Conservation (phyloP, 2,113 vertebrate genomes). For the Isurus oxyrinchus region DNA sequence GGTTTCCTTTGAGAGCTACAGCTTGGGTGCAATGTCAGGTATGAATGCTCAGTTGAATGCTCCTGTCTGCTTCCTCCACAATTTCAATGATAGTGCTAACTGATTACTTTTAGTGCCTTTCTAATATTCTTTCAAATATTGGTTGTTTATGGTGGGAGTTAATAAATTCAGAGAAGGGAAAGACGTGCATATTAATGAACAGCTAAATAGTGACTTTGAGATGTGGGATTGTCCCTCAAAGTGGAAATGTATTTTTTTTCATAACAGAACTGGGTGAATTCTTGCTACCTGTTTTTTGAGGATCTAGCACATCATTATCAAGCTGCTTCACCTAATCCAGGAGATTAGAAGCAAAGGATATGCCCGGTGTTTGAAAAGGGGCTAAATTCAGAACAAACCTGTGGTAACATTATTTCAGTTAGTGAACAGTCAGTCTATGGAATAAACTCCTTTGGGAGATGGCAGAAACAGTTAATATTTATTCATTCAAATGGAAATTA, state of each 20-base stretch:
- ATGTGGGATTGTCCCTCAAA: neutral
- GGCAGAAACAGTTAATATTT: neutral
- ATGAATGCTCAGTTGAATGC: neutral
- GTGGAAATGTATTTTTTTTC: neutral
- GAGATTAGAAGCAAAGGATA: neutral
- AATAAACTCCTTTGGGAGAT: neutral
- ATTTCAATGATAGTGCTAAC: neutral
- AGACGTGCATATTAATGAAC: neutral
- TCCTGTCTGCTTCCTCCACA: neutral
- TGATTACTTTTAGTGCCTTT: neutral
- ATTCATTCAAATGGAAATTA: neutral
- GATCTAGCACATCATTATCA: neutral
- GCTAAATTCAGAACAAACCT: neutral
- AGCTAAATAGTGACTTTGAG: neutral
- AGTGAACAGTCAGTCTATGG: neutral
- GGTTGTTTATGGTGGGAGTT: neutral
- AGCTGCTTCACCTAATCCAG: neutral
- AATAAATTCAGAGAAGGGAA: neutral
- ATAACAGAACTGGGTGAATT: neutral
- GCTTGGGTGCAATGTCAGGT: neutral
- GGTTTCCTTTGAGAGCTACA: neutral
- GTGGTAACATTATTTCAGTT: neutral
- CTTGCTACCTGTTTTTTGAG: neutral
- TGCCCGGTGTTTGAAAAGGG: neutral
- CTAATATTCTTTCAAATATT: neutral